Base-by-base conservation (phyloP, 2,888 invertebrate species). In the Meghimatium bilineatum region DNA sequence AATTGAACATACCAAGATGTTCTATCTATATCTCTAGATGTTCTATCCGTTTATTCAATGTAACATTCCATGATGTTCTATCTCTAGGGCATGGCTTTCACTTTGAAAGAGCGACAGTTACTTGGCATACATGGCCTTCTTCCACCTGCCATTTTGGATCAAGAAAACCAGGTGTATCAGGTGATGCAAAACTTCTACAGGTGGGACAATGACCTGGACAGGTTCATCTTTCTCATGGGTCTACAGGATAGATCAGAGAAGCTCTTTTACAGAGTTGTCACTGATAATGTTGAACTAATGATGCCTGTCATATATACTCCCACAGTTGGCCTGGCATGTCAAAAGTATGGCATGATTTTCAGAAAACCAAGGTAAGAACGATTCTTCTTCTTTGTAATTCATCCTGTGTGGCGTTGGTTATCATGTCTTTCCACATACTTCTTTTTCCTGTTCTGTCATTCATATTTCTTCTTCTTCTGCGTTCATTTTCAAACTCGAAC, bases 281-380 rank as follows among this genome's bases (percentile, higher is more conserved):
- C 88, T n/a, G 96, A 97, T 89, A 96, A 99, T 93, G 97, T 98
- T 36, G 95, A 96, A 75, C 96, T 97, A 85, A 96, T 98, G 95
- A 97, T 99, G 98, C 99, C 99, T 0, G 95, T 99, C 86, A 98
- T 99, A 32, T 99, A 99, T 94, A 99, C 99, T 0, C 99, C 99
- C 0, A 98, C 98, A 0, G 99, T 99, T 26, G 99, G 99, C 17
- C 95, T 97, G 89, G 99, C 99, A 66, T 99, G 99, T 94, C 98
- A 99, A 94, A 98, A 98, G 94, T 99, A 96, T 94, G 98, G 99
- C 44, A 95, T 98, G 88, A 96, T 98, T 85, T 97, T 96, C 94
- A 95, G 97, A 88, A 95, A 98, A 92, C 98, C 98, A 0, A 96
- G 97, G 94, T 94, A 87, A 83, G 88, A 36, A n/a, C 8, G 34